phyloP scores from a whole-genome alignment of 2,797 vertebrate genomes.

The Hypotaenidia okinawae region DNA sequence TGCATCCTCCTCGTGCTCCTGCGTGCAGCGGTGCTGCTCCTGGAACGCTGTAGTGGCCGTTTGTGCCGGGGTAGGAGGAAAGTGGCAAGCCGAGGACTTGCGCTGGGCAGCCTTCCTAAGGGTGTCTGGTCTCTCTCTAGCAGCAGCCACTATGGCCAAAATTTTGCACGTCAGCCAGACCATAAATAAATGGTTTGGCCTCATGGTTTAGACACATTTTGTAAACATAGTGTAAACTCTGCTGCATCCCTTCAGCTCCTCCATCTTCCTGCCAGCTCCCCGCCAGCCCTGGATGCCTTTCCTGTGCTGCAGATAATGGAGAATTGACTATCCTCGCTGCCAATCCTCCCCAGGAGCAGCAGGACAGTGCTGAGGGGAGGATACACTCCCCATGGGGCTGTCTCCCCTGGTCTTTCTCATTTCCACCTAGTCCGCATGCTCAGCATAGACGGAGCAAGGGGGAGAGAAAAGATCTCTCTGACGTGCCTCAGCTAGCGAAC shows the following conservation, averaged over 20 bases:
- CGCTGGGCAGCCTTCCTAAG: neutral
- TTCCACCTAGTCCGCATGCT: neutral
- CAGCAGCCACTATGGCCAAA: neutral
- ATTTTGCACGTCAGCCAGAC: neutral
- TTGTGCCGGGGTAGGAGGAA: accelerated
- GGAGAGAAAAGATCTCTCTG: neutral
- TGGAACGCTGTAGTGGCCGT: neutral
- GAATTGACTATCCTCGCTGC: neutral
- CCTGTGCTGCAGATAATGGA: neutral
- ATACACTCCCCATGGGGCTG: accelerated
- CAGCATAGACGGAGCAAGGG: neutral
- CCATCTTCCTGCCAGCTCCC: neutral
- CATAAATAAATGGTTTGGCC: neutral
- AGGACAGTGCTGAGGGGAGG: neutral
- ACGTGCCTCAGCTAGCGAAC: neutral
- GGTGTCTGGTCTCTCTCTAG: neutral
- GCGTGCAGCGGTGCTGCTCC: neutral
- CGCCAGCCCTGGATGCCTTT: neutral
- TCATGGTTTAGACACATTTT: neutral
- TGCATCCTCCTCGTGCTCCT: accelerated
- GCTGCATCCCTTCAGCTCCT: neutral
- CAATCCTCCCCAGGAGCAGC: neutral
- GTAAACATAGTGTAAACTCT: neutral
- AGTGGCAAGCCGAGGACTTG: neutral
- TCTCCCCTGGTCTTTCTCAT: neutral